phyloP scores from a whole-genome alignment of 2,113 vertebrate genomes.

The Heterotis niloticus region DNA sequence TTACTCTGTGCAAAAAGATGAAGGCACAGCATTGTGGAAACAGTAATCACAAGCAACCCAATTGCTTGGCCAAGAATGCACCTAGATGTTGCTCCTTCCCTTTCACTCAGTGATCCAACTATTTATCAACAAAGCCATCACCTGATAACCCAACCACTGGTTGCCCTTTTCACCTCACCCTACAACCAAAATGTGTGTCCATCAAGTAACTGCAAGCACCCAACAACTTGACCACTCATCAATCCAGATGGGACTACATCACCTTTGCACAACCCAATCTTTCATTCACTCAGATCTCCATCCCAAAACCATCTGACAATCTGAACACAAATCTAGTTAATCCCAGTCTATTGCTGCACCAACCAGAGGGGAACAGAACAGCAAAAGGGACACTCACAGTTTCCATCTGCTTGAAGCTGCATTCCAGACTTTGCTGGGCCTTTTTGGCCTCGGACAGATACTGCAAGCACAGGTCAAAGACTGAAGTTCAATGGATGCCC shows the following conservation, averaged over 20 bases:
- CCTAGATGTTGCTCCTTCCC: too few relatives aligned
- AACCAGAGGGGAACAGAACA: not conserved
- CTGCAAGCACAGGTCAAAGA: constrained; percentile 51
- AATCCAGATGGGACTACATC: too few relatives aligned
- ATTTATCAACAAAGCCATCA: too few relatives aligned
- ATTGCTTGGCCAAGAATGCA: not conserved
- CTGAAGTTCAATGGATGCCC: not conserved
- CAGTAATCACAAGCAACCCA: too few relatives aligned
- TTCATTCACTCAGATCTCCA: too few relatives aligned
- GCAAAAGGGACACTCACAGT: constrained; percentile 62
- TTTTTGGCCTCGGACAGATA: constrained; percentile 79
- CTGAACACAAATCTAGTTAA: not conserved
- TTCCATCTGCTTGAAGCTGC: constrained; percentile 81
- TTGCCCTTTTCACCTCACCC: too few relatives aligned
- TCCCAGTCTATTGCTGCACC: not conserved
- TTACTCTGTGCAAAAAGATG: constrained; percentile 69
- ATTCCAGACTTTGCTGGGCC: constrained; percentile 81
- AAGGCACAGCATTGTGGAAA: not conserved
- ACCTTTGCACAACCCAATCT: too few relatives aligned
- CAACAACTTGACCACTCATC: not conserved
- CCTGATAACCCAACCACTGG: too few relatives aligned
- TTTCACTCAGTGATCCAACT: too few relatives aligned
- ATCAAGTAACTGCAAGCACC: not conserved
- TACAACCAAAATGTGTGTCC: too few relatives aligned
- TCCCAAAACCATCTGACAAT: too few relatives aligned